Base-by-base conservation (phyloP, 1,140 invertebrate genomes). In the Anoplophora glabripennis region DNA sequence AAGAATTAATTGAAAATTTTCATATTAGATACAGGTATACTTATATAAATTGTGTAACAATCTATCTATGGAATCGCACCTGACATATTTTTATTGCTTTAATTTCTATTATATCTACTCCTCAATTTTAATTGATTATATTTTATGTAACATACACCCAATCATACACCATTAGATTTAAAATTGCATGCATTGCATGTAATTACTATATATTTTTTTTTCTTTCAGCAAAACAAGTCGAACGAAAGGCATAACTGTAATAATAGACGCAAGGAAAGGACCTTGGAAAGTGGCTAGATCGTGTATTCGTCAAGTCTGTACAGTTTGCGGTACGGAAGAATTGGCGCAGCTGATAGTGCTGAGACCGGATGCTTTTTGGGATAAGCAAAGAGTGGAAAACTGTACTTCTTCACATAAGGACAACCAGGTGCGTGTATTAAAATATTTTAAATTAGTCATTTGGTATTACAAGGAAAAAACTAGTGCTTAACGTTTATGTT, bases 341-440 rank as follows among this genome's bases (percentile, higher is more conserved):
- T 72, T 80, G 12, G 77, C 79, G 53, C 78, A 79, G 33, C 74
- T 87, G 44, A 79, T 87, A 66, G 83, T 87, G 46, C 73, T 89
- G 37, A 78, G 86, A 58, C 83, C 85, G 3, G 87, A 89, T 65
- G 84, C 83, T 8, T 89, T 88, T 74, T 88, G 86, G 86, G 86
- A 88, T 70, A 87, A 87, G 64, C 82, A 84, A 64, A 73, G 81
- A n/a, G 84, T 88, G 33, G 85, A 88, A 63, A 84, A 85, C 61
- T 89, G 86, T 71, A 81, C 85, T 17, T 84, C 81, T 54, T 77
- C 82, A 2, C 82, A 85, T 49, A 81, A 81, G 47, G 83, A 86
- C 56, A 81, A 80, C 57, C 83, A 88, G 77, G 86, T 88, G 72
- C 66, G 49, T 45, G 49, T 45, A 44, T 34, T 10, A 49, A 3